Evolutionary conservation across 2,888 invertebrate species (phyloP), one percentile per base, ranked within the genome.

Genomic region (Drosophila yooni): DNA sequence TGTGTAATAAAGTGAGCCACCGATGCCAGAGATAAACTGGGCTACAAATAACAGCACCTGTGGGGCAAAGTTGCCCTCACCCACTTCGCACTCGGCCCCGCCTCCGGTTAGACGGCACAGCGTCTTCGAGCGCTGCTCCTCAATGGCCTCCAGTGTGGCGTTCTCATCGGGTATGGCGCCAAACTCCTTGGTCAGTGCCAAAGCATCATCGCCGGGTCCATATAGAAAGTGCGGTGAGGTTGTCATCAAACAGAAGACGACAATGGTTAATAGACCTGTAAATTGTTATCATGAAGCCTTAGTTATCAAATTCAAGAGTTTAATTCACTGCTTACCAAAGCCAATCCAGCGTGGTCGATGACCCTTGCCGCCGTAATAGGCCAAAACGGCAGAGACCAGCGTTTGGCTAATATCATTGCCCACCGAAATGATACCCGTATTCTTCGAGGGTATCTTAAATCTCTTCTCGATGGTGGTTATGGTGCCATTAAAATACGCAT

Each of bases 291-390:
- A 21, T 27, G 2, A 18, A 18, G 3, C 3, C 38, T 4, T 13
- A 15, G 0, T 2, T 33, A 31, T 8, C 0, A 43, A 25, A 15
- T 0, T 34, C 15, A 38, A 0, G 4, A 34, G 4, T 18, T 29
- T 34, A 7, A 52, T 38, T 15, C n/a, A 27, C 1, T 6, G n/a
- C 77, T 67, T 81, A 93, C 93, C 93, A 74, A 95, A 93, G 6
- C 96, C 95, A 89, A 96, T 95, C 96, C 96, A 96, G 83, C 96
- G 93, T 2, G 96, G 96, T 72, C 96, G 94, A 92, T 96, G 96
- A 48, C 96, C 95, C 86, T 94, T 94, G 72, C 96, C 96, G 27
- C 95, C 96, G 89, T 96, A 96, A 88, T 96, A 96, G 73, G 95
- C 95, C 70, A 96, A 91, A 29, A 95, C 94, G 21, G 95, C 94